Percentiles rank a stretch among this genome's conserved stretches.
phyloP scores from a whole-genome alignment of 2,797 vertebrate species.

The Euphonia xanthogaster region DNA sequence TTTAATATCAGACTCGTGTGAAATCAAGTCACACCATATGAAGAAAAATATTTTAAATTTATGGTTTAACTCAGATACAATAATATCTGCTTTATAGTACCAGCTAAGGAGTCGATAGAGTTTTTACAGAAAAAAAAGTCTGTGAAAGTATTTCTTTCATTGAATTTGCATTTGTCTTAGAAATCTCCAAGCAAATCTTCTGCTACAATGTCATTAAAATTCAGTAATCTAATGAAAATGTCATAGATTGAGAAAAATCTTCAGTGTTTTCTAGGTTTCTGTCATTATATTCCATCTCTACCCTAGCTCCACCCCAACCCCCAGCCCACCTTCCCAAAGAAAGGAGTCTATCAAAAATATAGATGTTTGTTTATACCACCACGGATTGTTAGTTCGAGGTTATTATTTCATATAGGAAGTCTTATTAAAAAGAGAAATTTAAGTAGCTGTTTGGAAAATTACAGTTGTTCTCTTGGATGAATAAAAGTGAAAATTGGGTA shows the following conservation, averaged over 20 bases:
- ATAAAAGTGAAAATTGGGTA: neutral
- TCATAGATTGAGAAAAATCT: neutral
- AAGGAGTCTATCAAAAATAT: neutral
- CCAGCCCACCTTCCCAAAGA: neutral
- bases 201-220: neutral
- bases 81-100: neutral
- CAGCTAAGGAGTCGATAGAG: neutral
- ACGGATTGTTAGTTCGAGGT: neutral
- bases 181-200: neutral
- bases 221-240: neutral
- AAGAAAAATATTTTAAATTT: neutral
- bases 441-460: neutral
- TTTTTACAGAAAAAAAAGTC: neutral
- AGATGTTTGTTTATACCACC: neutral
- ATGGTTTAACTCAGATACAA: neutral
- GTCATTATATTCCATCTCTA: neutral
- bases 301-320: accelerated
- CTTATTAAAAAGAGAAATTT: neutral
- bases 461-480: neutral
- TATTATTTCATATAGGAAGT: neutral
- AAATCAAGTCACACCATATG: neutral
- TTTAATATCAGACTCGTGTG: neutral
- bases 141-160: neutral
- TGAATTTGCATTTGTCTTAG: neutral
- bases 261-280: neutral